Evolutionary conservation across 1,140 invertebrate species (phyloP).

Genomic region (Apis cerana): DNA sequence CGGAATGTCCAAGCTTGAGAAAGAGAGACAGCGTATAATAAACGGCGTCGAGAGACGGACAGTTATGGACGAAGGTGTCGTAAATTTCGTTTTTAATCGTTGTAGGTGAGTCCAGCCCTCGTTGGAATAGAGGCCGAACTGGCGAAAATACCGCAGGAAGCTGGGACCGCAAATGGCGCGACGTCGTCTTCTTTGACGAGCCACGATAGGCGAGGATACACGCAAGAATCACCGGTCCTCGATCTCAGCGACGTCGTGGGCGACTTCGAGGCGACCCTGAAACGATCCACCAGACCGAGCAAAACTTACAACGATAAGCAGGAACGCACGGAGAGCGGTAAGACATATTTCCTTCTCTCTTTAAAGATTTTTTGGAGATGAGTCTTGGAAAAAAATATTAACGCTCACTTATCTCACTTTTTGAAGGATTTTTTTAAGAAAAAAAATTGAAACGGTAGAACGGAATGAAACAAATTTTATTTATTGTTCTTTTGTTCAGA

Average conservation of each 20-base stretch:
- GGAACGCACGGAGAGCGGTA: conserved; percentile 57
- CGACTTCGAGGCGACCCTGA: conserved; percentile 89
- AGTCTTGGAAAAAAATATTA: no score
- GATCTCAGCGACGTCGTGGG: conserved; percentile 85
- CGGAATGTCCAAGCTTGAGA: not conserved
- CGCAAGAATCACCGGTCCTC: conserved; percentile 58
- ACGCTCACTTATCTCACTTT: no score
- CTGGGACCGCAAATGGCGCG: conserved; percentile 59
- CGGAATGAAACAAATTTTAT: no score
- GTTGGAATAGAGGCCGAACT: conserved; percentile 67
- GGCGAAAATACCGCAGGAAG: conserved; percentile 72
- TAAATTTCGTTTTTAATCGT: conserved; percentile 46
- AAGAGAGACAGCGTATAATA: not conserved
- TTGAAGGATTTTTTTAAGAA: no score
- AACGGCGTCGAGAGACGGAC: conserved; percentile 4
- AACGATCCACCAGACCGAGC: conserved; percentile 78
- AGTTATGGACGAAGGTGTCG: not conserved
- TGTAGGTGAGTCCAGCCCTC: conserved; percentile 70
- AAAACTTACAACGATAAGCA: conserved; percentile 58
- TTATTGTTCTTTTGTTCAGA: no score
- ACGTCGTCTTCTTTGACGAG: conserved; percentile 54
- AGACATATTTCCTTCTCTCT: conserved; percentile 18
- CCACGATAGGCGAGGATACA: conserved; percentile 40
- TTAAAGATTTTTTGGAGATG: no score
- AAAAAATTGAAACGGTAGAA: no score